These are phyloP conservation scores for Styela clava DNA, from an alignment of 23 tunicate genomes.

Conservation along the genomic window DNA sequence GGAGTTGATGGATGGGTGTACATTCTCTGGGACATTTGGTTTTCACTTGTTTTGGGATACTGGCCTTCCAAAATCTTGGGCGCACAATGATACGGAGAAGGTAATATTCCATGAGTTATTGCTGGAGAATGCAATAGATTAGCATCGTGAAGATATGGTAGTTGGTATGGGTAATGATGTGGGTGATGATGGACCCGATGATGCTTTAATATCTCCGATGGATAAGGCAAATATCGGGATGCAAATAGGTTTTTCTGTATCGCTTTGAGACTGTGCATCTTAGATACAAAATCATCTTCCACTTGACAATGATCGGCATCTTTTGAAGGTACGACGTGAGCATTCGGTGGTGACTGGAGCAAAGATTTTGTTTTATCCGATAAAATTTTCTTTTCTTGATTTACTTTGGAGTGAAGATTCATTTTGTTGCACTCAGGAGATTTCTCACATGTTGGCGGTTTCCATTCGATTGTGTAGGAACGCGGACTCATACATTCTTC, in stretches of 20 bases:
- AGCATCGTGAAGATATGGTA: constrained; percentile 7
- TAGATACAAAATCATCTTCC: background rate
- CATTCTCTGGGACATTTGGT: too few relatives aligned
- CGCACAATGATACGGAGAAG: background rate
- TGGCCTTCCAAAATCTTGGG: too few relatives aligned
- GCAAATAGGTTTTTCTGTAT: background rate
- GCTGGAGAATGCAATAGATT: background rate
- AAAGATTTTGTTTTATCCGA: background rate
- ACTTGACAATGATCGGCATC: background rate
- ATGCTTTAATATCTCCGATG: background rate
- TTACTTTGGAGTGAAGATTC: background rate
- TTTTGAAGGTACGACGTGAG: constrained; percentile 15
- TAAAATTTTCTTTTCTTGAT: background rate
- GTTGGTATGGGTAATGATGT: constrained; percentile 29
- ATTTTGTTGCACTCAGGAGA: background rate
- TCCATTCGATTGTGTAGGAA: constrained; percentile 42
- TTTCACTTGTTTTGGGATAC: too few relatives aligned
- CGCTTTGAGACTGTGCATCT: background rate
- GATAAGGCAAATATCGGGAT: constrained; percentile 20
- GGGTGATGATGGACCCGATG: constrained; percentile 19
- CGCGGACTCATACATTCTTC: constrained; percentile 10
- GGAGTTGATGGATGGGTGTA: background rate
- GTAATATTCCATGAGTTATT: background rate
- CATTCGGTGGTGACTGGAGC: constrained; percentile 26
- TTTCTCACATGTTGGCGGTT: constrained; percentile 24